Evolutionary conservation across 2,113 vertebrate genomes (phyloP).

Genomic region (Ginglymostoma cirratum): DNA sequence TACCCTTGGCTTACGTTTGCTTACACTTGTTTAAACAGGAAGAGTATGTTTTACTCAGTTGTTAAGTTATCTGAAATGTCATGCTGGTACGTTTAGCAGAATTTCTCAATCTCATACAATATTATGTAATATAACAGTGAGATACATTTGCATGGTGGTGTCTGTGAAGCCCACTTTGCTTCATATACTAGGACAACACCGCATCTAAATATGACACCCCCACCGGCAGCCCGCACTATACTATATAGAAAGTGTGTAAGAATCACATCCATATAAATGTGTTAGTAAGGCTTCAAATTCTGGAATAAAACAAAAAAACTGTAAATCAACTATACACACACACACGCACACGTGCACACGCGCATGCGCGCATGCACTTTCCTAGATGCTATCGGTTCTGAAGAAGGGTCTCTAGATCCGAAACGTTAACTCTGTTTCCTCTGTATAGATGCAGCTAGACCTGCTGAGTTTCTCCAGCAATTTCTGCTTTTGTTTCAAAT

Average conservation of each 20-base stretch:
- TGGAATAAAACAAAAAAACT: background rate
- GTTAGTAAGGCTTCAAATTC: background rate
- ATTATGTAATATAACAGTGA: background rate
- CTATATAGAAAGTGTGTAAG: background rate
- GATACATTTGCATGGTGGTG: background rate
- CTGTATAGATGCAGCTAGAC: too few relatives aligned
- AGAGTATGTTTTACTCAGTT: background rate
- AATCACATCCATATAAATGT: background rate
- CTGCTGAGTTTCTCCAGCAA: too few relatives aligned
- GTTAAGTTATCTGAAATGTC: background rate
- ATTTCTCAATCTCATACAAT: background rate
- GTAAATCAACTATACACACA: too few relatives aligned
- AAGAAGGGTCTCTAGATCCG: too few relatives aligned
- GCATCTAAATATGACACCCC: background rate
- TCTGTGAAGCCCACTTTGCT: background rate
- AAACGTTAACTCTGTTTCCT: too few relatives aligned
- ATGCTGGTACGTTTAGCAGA: background rate
- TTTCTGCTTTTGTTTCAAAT: too few relatives aligned
- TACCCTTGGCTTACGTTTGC: background rate
- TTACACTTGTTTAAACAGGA: constrained; percentile 21
- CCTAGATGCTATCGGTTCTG: too few relatives aligned
- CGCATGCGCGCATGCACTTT: too few relatives aligned
- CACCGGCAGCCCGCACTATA: too few relatives aligned
- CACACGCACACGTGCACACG: too few relatives aligned
- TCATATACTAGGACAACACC: background rate